These are phyloP conservation scores for Bettongia penicillata DNA, from an alignment of 2,113 vertebrate species.

Conservation along the genomic window DNA sequence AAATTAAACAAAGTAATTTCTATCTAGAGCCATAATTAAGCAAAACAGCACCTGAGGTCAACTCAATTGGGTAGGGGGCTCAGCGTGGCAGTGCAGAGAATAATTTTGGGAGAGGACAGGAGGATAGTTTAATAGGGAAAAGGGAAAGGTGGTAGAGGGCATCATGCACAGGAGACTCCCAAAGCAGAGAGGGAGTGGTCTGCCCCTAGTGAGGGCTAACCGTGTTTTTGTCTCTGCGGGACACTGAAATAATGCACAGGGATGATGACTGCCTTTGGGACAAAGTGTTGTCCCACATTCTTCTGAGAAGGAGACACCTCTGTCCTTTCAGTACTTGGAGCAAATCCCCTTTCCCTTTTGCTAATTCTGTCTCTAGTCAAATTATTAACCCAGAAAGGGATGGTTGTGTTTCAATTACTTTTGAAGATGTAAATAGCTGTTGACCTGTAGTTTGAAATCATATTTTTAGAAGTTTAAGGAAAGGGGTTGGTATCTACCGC, in stretches of 20 bases:
- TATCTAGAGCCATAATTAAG: neutral
- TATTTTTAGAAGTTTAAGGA: neutral
- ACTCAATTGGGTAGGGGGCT: neutral
- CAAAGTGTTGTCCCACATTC: neutral
- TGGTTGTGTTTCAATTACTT: neutral
- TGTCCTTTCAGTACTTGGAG: neutral
- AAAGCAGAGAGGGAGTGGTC: neutral
- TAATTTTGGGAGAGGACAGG: neutral
- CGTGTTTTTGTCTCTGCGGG: neutral
- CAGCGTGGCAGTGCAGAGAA: neutral
- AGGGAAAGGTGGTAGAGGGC: neutral
- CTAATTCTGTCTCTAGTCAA: neutral
- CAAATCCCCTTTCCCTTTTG: neutral
- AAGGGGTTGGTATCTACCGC: neutral
- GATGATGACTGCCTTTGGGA: neutral
- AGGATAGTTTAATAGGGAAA: neutral
- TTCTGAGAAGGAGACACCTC: neutral
- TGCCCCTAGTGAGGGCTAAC: neutral
- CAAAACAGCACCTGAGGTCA: neutral
- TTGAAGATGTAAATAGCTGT: neutral
- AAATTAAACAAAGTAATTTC: slow-evolving; percentile 20
- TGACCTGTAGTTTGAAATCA: neutral
- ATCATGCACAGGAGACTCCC: neutral
- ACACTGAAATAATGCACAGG: neutral
- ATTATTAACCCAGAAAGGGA: neutral